Percentiles rank a stretch among this genome's conserved stretches.
These are phyloP conservation scores for Pelagia noctiluca DNA, from an alignment of 30 jellyfish, hydroid and myxozoan genomes.

Conservation along the genomic window DNA sequence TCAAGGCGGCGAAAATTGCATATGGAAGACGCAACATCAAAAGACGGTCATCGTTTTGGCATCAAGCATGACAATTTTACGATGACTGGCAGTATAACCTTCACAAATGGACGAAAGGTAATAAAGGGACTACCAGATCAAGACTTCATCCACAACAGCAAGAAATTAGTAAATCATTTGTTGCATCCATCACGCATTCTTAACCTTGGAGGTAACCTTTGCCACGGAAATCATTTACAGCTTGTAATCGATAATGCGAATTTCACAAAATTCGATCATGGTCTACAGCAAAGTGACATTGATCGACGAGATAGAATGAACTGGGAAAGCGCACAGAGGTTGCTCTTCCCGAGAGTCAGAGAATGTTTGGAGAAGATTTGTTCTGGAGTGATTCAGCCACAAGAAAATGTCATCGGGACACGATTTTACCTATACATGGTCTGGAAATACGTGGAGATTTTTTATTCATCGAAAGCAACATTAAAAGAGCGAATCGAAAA, in stretches of 20 bases:
- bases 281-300: slow-evolving; percentile 28
- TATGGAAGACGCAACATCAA: slow-evolving; percentile 6
- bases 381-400: slow-evolving; percentile 24
- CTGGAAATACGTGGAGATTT: slow-evolving; percentile 41
- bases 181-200: slow-evolving; percentile 27
- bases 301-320: slow-evolving; percentile 42
- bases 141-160: slow-evolving; percentile 51
- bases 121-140: slow-evolving; percentile 34
- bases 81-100: background rate
- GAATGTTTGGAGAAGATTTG: slow-evolving; percentile 7
- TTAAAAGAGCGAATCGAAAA: slow-evolving; percentile 17
- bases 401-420: slow-evolving; percentile 39
- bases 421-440: background rate
- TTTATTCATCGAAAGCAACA: slow-evolving; percentile 17
- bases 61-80: slow-evolving; percentile 32
- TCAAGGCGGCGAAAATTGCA: slow-evolving; percentile 39
- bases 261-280: slow-evolving; percentile 7
- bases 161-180: slow-evolving; percentile 42
- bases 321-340: slow-evolving; percentile 58
- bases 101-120: background rate
- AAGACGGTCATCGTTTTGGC: slow-evolving; percentile 39
- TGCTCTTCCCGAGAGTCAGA: slow-evolving; percentile 47
- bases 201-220: slow-evolving; percentile 19
- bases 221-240: slow-evolving; percentile 50
- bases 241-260: background rate